These are phyloP conservation scores for Amorpha juglandis DNA, from an alignment of 2,888 invertebrate genomes.

Conservation along the genomic window DNA sequence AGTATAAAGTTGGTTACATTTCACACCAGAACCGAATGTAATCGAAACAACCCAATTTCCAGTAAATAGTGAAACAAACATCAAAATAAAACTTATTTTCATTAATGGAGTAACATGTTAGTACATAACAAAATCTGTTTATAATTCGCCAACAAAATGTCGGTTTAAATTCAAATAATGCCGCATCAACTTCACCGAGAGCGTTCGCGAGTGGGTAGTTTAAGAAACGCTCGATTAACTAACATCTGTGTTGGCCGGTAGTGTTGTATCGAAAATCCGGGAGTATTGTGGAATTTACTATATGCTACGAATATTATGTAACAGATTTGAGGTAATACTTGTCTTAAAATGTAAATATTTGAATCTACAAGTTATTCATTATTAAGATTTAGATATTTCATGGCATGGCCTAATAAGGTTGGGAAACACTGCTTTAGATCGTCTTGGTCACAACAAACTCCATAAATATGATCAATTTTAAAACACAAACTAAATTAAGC, in stretches of 20 bases:
- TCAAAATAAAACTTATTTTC: conserved; percentile 13
- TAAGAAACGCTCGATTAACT: conserved; percentile 19
- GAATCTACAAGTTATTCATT: too few relatives aligned
- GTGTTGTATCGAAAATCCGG: not conserved
- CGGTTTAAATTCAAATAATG: conserved; percentile 24
- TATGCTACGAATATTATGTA: not conserved
- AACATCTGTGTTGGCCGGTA: not conserved
- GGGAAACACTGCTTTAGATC: too few relatives aligned
- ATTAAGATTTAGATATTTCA: too few relatives aligned
- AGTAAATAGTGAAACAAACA: not conserved
- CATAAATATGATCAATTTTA: not conserved
- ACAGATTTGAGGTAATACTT: too few relatives aligned
- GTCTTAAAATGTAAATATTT: too few relatives aligned
- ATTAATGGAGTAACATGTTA: not conserved
- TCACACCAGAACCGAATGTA: not conserved
- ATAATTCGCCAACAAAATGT: not conserved
- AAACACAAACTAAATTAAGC: not conserved
- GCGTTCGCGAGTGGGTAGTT: conserved; percentile 18
- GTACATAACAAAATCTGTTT: conserved; percentile 14
- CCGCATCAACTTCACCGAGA: conserved; percentile 13
- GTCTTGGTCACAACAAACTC: too few relatives aligned
- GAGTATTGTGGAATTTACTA: not conserved
- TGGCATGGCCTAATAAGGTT: too few relatives aligned
- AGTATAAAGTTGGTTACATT: not conserved
- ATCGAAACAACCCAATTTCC: not conserved